A percentile compares a stretch with the other conserved stretches of the same genome.
Conservation (phyloP, 1,140 invertebrate species). For the Idris sp. region DNA sequence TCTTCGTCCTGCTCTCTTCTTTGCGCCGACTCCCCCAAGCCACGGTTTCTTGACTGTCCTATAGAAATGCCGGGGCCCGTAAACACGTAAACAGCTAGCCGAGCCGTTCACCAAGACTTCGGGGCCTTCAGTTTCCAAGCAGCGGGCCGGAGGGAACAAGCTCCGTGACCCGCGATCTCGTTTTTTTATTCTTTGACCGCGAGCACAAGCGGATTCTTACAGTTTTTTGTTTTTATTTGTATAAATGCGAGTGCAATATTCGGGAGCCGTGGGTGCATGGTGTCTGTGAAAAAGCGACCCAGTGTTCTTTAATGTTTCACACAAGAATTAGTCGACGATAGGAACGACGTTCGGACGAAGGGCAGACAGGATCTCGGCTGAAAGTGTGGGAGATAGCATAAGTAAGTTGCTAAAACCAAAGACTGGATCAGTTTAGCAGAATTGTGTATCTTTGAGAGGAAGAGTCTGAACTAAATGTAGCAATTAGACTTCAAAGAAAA, state of each 20-base stretch:
- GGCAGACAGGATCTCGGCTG: conserved; percentile 37
- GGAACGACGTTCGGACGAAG: conserved; percentile 22
- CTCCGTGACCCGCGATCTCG: conserved; percentile 72
- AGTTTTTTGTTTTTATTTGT: too few relatives aligned
- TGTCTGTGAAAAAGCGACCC: conserved; percentile 27
- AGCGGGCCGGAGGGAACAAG: conserved; percentile 76
- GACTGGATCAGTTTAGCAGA: too few relatives aligned
- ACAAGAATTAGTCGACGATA: conserved; percentile 32
- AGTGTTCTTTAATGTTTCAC: conserved; percentile 54
- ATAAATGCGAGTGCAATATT: conserved; percentile 26
- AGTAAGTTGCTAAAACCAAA: conserved; percentile 54
- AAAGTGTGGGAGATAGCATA: conserved; percentile 43
- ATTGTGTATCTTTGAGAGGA: too few relatives aligned
- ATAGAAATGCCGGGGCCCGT: conserved; percentile 51
- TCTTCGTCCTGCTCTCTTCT: conserved; percentile 24
- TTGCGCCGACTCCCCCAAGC: conserved; percentile 26
- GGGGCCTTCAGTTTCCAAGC: conserved; percentile 72
- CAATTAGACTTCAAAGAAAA: too few relatives aligned
- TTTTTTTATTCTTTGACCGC: too few relatives aligned
- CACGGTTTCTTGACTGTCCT: conserved; percentile 42
- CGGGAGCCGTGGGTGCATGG: conserved; percentile 37
- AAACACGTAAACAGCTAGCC: conserved; percentile 65
- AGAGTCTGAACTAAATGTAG: too few relatives aligned
- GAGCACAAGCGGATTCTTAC: too few relatives aligned
- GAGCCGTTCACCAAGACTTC: conserved; percentile 70